Conservation (phyloP, 1,140 invertebrate genomes). For the Drosophila punjabiensis region DNA sequence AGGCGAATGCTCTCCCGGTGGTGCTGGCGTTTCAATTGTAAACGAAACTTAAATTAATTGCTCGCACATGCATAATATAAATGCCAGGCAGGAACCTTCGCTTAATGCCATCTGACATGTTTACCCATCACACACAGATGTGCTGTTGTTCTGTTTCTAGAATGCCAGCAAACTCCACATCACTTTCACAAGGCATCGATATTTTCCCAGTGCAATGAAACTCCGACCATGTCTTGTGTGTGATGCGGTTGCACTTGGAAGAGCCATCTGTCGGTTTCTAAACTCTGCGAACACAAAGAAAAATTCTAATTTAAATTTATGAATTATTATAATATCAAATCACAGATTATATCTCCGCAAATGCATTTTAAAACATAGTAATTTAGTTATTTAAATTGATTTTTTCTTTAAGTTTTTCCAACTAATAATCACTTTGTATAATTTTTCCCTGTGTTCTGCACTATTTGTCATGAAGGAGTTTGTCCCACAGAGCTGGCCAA, state of each 20-base stretch:
- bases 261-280: constrained; percentile 32
- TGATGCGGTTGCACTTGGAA: constrained; percentile 19
- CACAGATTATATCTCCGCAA: too few relatives aligned
- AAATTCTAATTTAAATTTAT: not conserved
- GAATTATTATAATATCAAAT: not conserved
- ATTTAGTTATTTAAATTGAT: not conserved
- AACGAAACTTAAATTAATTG: constrained; percentile 83
- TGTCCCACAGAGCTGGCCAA: constrained; percentile 44
- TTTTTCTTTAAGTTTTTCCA: not conserved
- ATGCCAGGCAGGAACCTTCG: constrained; percentile 58
- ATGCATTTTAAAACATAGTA: not conserved
- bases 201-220: constrained; percentile 37
- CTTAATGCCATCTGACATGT: constrained; percentile 80
- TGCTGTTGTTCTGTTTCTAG: constrained; percentile 11
- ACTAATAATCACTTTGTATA: not conserved
- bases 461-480: constrained; percentile 70
- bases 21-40: constrained; percentile 71
- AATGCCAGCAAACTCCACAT: constrained; percentile 34
- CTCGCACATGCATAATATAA: constrained; percentile 80
- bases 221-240: constrained; percentile 52
- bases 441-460: constrained; percentile 8
- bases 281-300: not conserved
- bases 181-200: constrained; percentile 72
- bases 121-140: constrained; percentile 60
- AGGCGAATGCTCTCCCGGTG: not conserved